Conservation (phyloP, 2,113 vertebrate species). For the Arenaria interpres region DNA sequence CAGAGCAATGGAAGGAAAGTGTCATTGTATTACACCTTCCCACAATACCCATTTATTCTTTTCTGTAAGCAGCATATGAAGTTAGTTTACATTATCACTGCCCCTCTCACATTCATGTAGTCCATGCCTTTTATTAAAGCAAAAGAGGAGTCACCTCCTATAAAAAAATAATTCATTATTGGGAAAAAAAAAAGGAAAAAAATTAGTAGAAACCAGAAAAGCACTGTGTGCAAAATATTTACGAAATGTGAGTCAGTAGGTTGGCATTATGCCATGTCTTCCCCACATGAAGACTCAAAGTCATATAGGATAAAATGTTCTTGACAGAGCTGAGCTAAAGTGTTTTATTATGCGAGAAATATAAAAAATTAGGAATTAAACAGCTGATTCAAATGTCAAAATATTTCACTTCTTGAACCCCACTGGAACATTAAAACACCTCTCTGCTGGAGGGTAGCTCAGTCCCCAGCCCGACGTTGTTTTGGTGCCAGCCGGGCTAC, state of each 20-base stretch:
- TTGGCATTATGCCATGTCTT: not conserved
- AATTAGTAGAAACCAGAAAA: not conserved
- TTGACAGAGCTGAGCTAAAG: not conserved
- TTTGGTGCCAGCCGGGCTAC: rapidly evolving
- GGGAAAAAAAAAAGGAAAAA: not conserved
- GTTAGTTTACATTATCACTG: not conserved
- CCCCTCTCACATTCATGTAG: not conserved
- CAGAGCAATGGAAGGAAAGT: not conserved
- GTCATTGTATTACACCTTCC: not conserved
- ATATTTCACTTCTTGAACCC: not conserved
- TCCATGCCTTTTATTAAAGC: not conserved
- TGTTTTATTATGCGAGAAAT: not conserved
- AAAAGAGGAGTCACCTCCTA: not conserved
- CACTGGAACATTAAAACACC: rapidly evolving
- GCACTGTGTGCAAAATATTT: not conserved
- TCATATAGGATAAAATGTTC: not conserved
- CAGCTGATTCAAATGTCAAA: not conserved
- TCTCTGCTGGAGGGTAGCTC: not conserved
- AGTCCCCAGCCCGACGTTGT: not conserved
- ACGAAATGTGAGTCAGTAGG: not conserved
- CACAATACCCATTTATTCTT: not conserved
- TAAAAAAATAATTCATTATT: not conserved
- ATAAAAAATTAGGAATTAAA: not conserved
- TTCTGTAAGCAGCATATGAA: not conserved
- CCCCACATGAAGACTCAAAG: not conserved